These are phyloP conservation scores for Proales similis DNA, from an alignment of 1,140 invertebrate species.

Conservation along the genomic window DNA sequence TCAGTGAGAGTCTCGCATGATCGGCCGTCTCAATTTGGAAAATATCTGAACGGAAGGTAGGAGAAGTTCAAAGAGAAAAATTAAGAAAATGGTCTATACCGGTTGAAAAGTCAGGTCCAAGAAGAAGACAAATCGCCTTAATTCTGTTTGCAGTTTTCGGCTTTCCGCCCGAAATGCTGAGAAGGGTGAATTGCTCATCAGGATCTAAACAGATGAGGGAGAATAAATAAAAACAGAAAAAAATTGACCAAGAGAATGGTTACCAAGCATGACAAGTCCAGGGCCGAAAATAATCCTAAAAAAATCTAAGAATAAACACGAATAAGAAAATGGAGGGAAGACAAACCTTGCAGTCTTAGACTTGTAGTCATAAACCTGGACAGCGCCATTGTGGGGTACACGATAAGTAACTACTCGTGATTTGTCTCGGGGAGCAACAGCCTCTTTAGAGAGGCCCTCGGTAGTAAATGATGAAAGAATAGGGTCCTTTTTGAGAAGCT, in stretches of 20 bases:
- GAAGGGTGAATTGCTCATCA: conserved; percentile 49
- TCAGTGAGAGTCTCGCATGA: conserved; percentile 46
- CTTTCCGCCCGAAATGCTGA: conserved; percentile 49
- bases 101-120: conserved; percentile 50
- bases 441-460: not conserved
- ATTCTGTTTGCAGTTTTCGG: conserved; percentile 46
- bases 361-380: conserved; percentile 49
- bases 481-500: conserved; percentile 9
- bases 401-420: conserved; percentile 45
- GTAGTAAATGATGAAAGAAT: not conserved
- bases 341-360: conserved; percentile 50
- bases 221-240: too few species aligned
- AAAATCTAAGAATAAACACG: not conserved
- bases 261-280: conserved; percentile 48
- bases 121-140: conserved; percentile 48
- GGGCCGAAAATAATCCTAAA: conserved; percentile 48
- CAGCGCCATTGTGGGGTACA: conserved; percentile 49
- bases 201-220: too few species aligned
- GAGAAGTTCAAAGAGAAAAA: conserved; percentile 20
- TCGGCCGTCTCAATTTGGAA: conserved; percentile 49
- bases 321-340: not conserved
- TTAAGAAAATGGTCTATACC: conserved; percentile 45
- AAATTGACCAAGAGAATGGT: too few species aligned
- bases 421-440: conserved; percentile 40
- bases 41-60: conserved; percentile 48